Conservation (phyloP, 2,797 vertebrate species). For the Denticeps clupeoides region DNA sequence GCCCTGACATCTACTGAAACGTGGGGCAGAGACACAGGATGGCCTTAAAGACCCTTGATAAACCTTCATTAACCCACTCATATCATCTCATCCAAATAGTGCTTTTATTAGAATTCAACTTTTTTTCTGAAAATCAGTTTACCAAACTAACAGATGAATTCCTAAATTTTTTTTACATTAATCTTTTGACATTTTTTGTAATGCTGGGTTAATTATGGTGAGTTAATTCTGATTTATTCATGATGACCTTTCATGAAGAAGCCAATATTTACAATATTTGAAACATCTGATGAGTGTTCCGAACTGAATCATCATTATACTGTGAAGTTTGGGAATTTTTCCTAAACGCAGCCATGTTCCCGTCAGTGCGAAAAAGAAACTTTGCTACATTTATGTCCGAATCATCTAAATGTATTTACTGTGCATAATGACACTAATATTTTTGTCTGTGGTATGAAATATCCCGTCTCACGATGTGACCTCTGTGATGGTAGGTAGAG, state of each 20-base stretch:
- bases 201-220: no score
- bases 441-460: conserved; percentile 18
- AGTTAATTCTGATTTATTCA: no score
- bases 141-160: no score
- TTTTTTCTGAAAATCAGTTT: no score
- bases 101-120: no score
- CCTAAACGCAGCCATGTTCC: neutral
- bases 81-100: conserved; percentile 4
- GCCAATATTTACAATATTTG: no score
- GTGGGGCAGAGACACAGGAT: conserved; percentile 4
- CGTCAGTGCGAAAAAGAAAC: neutral
- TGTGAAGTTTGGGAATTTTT: neutral
- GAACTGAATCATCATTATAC: neutral
- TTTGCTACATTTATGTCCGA: conserved; percentile 7
- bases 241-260: no score
- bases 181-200: no score
- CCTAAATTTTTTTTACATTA: no score
- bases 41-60: conserved; percentile 9
- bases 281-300: no score
- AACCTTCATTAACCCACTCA: conserved; percentile 10
- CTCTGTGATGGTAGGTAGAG: conserved; percentile 16
- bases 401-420: conserved; percentile 17
- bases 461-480: conserved; percentile 19
- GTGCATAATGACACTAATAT: conserved; percentile 11
- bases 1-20: conserved; percentile 88